phyloP scores from a whole-genome alignment of 1,140 invertebrate species.

The Bathynomus jamesi region DNA sequence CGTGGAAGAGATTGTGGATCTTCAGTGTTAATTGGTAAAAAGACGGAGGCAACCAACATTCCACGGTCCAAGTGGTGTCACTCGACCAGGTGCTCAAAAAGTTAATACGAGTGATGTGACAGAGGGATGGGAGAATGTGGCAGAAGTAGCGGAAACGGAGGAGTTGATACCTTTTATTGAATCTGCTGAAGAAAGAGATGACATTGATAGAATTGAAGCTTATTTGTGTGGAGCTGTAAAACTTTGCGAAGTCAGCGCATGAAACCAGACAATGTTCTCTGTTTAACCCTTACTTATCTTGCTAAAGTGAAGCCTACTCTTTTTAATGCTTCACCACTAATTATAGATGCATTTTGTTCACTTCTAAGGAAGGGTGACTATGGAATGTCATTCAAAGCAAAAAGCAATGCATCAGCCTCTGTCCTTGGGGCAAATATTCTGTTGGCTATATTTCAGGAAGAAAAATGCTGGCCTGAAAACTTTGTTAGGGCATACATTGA shows the following conservation, averaged over 20 bases:
- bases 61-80: not conserved
- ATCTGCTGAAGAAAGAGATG: slow-evolving; percentile 45
- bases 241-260: slow-evolving; percentile 46
- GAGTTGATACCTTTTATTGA: slow-evolving; percentile 44
- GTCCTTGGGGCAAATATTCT: slow-evolving; percentile 79
- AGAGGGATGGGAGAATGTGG: slow-evolving; percentile 34
- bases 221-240: slow-evolving; percentile 50
- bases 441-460: slow-evolving; percentile 64
- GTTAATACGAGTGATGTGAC: not conserved
- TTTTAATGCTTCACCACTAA: slow-evolving; percentile 51
- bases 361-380: slow-evolving; percentile 48
- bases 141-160: slow-evolving; percentile 41
- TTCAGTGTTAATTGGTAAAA: not conserved
- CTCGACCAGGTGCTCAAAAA: not conserved
- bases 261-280: slow-evolving; percentile 72
- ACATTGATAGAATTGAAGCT: slow-evolving; percentile 47
- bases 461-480: slow-evolving; percentile 49
- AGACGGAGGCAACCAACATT: not conserved
- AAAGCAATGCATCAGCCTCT: slow-evolving; percentile 70
- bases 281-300: slow-evolving; percentile 70
- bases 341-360: slow-evolving; percentile 49
- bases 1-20: not conserved
- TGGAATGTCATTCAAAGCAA: slow-evolving; percentile 59
- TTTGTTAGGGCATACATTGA: slow-evolving; percentile 70
- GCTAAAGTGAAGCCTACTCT: slow-evolving; percentile 69